Conservation (phyloP, 2,797 vertebrate genomes). For the Sternotherus odoratus region DNA sequence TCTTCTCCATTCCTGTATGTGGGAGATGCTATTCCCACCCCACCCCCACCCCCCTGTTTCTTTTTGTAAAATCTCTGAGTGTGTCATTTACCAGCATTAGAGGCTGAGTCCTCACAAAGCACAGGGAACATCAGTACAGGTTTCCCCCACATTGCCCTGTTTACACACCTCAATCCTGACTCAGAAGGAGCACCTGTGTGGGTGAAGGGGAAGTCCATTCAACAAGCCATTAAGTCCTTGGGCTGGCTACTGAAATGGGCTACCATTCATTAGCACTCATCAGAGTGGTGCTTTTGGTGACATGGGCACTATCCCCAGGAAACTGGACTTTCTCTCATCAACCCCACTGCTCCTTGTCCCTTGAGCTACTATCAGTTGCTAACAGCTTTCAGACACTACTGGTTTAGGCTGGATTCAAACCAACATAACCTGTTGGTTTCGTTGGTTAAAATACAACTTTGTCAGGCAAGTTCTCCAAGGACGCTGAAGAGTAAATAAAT, state of each 20-base stretch:
- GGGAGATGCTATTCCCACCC: not conserved
- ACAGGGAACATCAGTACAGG: not conserved
- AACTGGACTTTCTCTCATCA: not conserved
- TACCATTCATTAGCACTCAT: not conserved
- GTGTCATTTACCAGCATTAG: too few relatives aligned
- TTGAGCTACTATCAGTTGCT: rapidly evolving
- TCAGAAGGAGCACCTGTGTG: not conserved
- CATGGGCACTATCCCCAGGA: not conserved
- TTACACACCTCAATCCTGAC: not conserved
- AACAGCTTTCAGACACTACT: not conserved
- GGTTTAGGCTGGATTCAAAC: not conserved
- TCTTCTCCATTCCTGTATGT: constrained; percentile 33
- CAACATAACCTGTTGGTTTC: not conserved
- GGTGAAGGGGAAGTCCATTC: not conserved
- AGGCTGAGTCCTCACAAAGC: not conserved
- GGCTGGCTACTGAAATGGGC: not conserved
- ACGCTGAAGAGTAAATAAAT: not conserved
- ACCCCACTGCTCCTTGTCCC: rapidly evolving
- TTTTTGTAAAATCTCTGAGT: not conserved
- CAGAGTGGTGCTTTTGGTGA: not conserved
- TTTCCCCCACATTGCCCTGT: rapidly evolving
- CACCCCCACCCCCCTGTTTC: not conserved
- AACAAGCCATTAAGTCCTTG: not conserved
- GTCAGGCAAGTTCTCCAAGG: not conserved
- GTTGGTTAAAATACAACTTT: not conserved